Evolutionary conservation across 2,797 vertebrate species (phyloP).

Genomic region (Notoglanidium macrostoma): DNA sequence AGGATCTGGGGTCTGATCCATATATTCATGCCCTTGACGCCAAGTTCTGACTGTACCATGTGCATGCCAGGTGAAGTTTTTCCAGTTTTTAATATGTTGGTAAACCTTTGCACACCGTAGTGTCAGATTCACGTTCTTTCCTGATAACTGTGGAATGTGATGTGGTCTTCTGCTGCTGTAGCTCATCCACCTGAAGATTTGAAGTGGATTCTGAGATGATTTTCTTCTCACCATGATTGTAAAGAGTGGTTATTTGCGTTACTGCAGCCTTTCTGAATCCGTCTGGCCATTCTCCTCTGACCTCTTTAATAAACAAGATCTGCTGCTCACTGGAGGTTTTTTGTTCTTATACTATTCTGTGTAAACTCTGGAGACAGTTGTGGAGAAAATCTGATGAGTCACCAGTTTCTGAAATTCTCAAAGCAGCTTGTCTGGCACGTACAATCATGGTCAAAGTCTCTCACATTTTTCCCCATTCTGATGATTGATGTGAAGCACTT

Average conservation of each 20-base stretch:
- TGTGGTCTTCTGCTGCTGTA: not conserved
- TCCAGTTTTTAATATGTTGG: not conserved
- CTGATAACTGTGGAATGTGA: not conserved
- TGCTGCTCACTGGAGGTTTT: not conserved
- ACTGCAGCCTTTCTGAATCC: not conserved
- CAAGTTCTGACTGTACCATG: not conserved
- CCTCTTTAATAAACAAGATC: not conserved
- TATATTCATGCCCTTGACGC: not conserved
- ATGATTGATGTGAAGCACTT: not conserved
- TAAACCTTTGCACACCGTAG: too few species aligned
- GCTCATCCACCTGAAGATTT: not conserved
- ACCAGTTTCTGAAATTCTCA: not conserved
- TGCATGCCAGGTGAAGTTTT: not conserved
- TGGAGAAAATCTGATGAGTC: not conserved
- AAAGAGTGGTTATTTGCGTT: not conserved
- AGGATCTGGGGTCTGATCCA: not conserved
- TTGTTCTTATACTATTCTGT: not conserved
- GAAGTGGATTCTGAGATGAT: not conserved
- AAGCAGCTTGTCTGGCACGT: not conserved
- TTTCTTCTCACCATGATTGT: not conserved
- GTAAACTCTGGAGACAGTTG: not conserved
- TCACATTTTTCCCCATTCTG: not conserved
- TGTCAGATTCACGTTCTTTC: not conserved
- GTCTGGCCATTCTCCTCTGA: not conserved
- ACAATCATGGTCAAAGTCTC: not conserved